Evolutionary conservation across 1,140 invertebrate species (phyloP).

Genomic region (Oedothorax gibbosus): DNA sequence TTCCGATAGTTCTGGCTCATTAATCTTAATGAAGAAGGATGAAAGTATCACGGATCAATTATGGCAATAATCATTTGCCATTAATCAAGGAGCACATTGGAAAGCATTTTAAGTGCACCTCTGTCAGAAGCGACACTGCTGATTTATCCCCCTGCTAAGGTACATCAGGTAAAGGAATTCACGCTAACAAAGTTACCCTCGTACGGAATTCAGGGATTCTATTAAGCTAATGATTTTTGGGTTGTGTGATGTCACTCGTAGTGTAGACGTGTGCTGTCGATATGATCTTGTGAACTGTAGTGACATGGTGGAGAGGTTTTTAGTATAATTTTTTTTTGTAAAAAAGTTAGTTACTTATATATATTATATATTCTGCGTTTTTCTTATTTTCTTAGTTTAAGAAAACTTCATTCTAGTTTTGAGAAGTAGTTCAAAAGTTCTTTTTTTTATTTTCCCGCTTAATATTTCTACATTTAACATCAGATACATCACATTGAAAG

Average conservation of each 20-base stretch:
- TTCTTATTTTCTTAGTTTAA: no score
- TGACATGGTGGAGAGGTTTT: no score
- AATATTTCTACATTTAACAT: no score
- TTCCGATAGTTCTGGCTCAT: slow-evolving; percentile 59
- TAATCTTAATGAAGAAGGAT: slow-evolving; percentile 62
- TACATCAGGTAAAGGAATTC: slow-evolving; percentile 44
- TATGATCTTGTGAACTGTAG: no score
- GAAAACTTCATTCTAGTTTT: no score
- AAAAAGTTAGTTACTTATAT: no score
- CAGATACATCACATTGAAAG: no score
- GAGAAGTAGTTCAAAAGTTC: no score
- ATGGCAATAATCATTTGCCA: slow-evolving; percentile 61
- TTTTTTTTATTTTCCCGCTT: no score
- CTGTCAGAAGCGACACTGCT: slow-evolving; percentile 53
- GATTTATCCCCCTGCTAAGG: slow-evolving; percentile 48
- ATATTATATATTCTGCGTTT: no score
- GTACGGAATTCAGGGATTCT: slow-evolving; percentile 44
- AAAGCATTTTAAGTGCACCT: slow-evolving; percentile 58
- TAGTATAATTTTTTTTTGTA: no score
- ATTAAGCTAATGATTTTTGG: slow-evolving; percentile 47
- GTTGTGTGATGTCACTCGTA: slow-evolving; percentile 31
- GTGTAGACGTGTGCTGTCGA: background rate
- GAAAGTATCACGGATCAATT: slow-evolving; percentile 60
- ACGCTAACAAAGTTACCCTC: slow-evolving; percentile 46
- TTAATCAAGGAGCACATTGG: slow-evolving; percentile 52